These are phyloP conservation scores for Rapana venosa DNA, from an alignment of 2,888 invertebrate genomes.

Conservation along the genomic window DNA sequence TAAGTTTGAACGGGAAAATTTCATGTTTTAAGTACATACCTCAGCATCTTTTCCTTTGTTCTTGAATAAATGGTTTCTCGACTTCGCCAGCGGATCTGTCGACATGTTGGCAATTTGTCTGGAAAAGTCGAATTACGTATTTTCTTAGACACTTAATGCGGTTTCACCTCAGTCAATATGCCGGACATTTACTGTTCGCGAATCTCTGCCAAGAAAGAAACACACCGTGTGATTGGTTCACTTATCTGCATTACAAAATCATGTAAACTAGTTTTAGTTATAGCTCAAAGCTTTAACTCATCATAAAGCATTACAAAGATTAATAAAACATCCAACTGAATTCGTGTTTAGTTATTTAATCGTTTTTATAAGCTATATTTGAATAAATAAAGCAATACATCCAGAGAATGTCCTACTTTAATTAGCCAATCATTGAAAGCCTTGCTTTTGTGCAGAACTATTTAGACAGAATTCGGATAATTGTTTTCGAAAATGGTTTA, in stretches of 20 bases:
- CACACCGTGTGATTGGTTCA: slow-evolving; percentile 30
- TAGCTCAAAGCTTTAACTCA: background rate
- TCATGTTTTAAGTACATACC: slow-evolving; percentile 83
- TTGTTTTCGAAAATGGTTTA: background rate
- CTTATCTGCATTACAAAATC: background rate
- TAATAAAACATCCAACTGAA: background rate
- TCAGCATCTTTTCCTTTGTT: slow-evolving; percentile 99
- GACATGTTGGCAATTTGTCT: slow-evolving; percentile 57
- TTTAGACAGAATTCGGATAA: background rate
- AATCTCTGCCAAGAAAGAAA: background rate
- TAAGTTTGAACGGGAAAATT: background rate
- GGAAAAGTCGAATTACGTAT: slow-evolving; percentile 16
- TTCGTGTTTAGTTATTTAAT: background rate
- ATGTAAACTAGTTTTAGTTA: background rate
- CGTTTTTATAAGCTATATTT: too few species aligned
- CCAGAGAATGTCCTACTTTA: background rate
- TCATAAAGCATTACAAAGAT: background rate
- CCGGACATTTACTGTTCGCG: slow-evolving; percentile 45
- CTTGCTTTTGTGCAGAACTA: background rate
- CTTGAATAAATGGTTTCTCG: slow-evolving; percentile 82
- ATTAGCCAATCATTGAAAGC: background rate
- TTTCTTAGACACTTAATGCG: slow-evolving; percentile 25
- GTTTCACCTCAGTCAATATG: slow-evolving; percentile 44
- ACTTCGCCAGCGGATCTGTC: slow-evolving; percentile 65
- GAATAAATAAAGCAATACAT: too few species aligned